phyloP scores from a whole-genome alignment of 2,113 vertebrate genomes.

The Pampusana beccarii region DNA sequence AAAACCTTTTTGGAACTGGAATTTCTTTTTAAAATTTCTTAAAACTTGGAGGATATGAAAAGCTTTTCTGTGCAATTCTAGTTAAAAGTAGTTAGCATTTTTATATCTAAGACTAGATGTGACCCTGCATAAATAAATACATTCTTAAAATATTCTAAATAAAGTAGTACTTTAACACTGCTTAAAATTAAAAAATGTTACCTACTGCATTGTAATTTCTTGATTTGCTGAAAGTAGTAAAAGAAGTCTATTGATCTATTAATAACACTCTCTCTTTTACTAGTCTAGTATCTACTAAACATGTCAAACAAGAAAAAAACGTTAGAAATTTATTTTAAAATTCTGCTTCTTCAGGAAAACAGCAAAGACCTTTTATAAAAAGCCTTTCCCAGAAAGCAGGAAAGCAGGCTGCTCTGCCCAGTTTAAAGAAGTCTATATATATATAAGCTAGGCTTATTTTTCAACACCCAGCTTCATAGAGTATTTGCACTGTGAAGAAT shows the following conservation, averaged over 20 bases:
- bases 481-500: not conserved
- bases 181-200: not conserved
- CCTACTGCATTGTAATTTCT: not conserved
- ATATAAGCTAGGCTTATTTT: not conserved
- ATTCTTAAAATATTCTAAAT: not conserved
- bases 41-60: not conserved
- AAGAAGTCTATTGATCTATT: not conserved
- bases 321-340: not conserved
- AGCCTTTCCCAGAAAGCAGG: not conserved
- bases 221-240: not conserved
- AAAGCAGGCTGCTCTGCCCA: not conserved
- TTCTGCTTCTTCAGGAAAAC: not conserved
- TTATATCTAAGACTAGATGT: not conserved
- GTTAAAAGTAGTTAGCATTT: too few species aligned
- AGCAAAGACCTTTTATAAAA: not conserved
- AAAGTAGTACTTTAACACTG: not conserved
- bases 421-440: not conserved
- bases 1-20: not conserved
- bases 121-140: not conserved
- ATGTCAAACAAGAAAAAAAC: not conserved
- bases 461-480: too few species aligned
- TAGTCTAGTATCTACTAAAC: not conserved
- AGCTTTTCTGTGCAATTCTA: not conserved
- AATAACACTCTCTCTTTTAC: not conserved
- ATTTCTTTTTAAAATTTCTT: not conserved